Conservation (phyloP, 2,797 vertebrate genomes). For the Chaunax sp. region DNA sequence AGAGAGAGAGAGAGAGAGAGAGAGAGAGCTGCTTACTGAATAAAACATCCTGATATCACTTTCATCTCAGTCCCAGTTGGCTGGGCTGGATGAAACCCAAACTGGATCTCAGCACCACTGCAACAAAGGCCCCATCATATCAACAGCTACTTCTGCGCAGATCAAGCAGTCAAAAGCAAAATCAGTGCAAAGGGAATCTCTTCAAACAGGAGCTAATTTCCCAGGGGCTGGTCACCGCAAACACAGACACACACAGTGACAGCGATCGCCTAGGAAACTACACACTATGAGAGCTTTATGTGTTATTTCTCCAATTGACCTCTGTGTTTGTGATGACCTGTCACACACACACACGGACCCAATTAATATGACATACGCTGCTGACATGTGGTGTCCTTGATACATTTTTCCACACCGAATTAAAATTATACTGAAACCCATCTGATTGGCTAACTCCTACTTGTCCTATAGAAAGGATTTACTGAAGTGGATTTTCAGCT, state of each 20-base stretch:
- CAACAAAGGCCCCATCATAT: conserved; percentile 64
- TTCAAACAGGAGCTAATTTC: conserved; percentile 70
- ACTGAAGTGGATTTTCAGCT: conserved; percentile 30
- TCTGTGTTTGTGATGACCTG: conserved; percentile 14
- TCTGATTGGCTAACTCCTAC: conserved; percentile 8
- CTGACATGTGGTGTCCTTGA: too few relatives aligned
- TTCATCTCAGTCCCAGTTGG: conserved; percentile 66
- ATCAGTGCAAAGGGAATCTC: conserved; percentile 57
- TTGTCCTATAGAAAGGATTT: conserved; percentile 14
- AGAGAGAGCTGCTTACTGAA: conserved; percentile 54
- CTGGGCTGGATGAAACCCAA: conserved; percentile 60
- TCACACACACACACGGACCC: conserved; percentile 9
- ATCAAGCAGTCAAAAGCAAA: conserved; percentile 60
- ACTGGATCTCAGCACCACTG: conserved; percentile 51
- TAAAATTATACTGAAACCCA: neutral
- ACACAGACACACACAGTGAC: conserved; percentile 19
- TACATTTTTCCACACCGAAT: too few relatives aligned
- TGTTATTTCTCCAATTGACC: conserved; percentile 47
- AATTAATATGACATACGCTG: too few relatives aligned
- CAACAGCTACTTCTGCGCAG: conserved; percentile 53
- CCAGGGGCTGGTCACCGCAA: conserved; percentile 46
- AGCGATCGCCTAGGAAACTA: conserved; percentile 63
- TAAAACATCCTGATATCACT: conserved; percentile 69
- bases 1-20: neutral
- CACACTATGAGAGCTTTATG: conserved; percentile 33